These are phyloP conservation scores for Hyla sarda DNA, from an alignment of 2,113 vertebrate species.

Conservation along the genomic window DNA sequence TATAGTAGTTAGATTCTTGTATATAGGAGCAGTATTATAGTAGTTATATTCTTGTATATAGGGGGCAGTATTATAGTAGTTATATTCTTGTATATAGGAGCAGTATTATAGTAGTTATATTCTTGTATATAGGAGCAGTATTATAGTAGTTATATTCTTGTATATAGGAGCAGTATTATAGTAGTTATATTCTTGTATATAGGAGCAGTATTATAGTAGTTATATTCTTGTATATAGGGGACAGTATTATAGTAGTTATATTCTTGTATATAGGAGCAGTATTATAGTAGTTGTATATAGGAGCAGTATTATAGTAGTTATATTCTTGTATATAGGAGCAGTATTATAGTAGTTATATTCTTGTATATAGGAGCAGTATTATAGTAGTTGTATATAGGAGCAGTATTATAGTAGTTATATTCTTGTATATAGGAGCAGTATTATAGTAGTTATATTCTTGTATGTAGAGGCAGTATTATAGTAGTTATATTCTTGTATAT, in stretches of 20 bases:
- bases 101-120: neutral
- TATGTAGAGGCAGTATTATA: neutral
- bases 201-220: constrained; percentile 9
- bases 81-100: neutral
- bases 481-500: neutral
- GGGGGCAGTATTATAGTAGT: neutral
- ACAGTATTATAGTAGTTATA: neutral
- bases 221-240: neutral
- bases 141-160: too few relatives aligned
- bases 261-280: neutral
- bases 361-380: constrained; percentile 1
- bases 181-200: neutral
- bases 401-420: constrained; percentile 5
- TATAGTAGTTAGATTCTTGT: neutral
- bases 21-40: neutral
- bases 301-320: too few relatives aligned
- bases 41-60: neutral
- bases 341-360: neutral
- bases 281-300: neutral
- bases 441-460: constrained; percentile 9
- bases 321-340: too few relatives aligned
- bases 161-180: too few relatives aligned
- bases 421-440: constrained; percentile 1
- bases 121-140: too few relatives aligned
- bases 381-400: neutral